Evolutionary conservation across 2,888 invertebrate genomes (phyloP), one percentile per base, ranked within the genome.

Genomic region (Exocentrus adspersus): DNA sequence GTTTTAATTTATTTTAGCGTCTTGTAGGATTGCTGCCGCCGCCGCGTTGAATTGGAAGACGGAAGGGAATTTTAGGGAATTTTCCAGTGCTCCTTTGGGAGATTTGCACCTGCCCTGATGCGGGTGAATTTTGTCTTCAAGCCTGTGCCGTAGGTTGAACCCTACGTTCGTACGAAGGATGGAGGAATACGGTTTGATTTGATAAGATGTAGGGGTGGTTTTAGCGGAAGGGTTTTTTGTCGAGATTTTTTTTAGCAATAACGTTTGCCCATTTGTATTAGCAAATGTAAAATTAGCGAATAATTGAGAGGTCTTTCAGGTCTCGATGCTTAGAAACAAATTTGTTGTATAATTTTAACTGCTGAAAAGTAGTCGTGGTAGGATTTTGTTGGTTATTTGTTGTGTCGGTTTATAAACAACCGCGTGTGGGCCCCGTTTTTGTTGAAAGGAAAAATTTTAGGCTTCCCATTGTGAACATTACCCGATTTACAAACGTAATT

Each of bases 121-220:
- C 46, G 73, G 64, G 73, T 63, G 71, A 75, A 71, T 73, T 73
- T 72, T 69, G 66, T 67, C 69, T 67, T 72, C 70, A 71, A 70
- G 70, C 68, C 74, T 73, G 68, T 71, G 72, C 74, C 76, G 76
- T 74, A 73, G 77, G 76, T 75, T 78, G 78, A 75, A 78, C 72
- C 72, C 78, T 76, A 72, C 75, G 76, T 72, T 60, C 58, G n/a
- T n/a, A n/a, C 60, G 54, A 43, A 50, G n/a, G 19, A 54, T 48
- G 59, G 50, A 48, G 28, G 50, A 61, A 51, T 50, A 51, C 52
- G 48, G 58, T 46, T 57, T 57, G 57, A 32, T 32, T n/a, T n/a
- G n/a, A n/a, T 48, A 59, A 37, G 64, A 53, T 60, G 41, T 56
- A 53, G 51, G 53, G 51, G 53, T 59, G 63, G 59, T 58, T 61